Evolutionary conservation across 2,113 vertebrate genomes (phyloP).

Genomic region (Phaetusa simplex): DNA sequence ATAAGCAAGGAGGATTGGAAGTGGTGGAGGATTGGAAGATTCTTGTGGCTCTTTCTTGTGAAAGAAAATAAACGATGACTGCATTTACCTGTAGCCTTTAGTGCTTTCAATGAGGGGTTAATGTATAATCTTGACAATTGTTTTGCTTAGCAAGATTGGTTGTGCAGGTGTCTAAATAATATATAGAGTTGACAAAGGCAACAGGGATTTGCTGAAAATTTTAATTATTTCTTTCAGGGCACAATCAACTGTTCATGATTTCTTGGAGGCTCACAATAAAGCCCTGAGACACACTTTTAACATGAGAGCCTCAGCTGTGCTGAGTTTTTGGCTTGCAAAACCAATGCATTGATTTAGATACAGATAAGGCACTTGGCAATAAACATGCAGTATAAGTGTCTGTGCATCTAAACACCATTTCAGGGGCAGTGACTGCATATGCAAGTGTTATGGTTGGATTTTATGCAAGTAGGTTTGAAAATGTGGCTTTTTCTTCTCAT

Average conservation of each 20-base stretch:
- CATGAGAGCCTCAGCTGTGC: not conserved
- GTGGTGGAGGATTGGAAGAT: not conserved
- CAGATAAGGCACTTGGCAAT: not conserved
- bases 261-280: not conserved
- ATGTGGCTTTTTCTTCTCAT: not conserved
- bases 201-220: not conserved
- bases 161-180: not conserved
- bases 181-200: not conserved
- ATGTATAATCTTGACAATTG: not conserved
- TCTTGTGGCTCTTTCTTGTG: not conserved
- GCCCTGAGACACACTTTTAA: not conserved
- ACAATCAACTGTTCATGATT: not conserved
- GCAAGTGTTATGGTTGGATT: not conserved
- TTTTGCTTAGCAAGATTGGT: not conserved
- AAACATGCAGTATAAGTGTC: not conserved
- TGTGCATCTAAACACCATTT: constrained; percentile 1
- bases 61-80: not conserved
- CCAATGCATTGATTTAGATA: not conserved
- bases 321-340: not conserved
- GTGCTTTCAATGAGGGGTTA: not conserved
- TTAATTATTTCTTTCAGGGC: not conserved
- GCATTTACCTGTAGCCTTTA: not conserved
- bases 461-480: constrained; percentile 27
- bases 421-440: not conserved
- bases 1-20: not conserved